Percentiles rank a stretch among this genome's conserved stretches.
These are phyloP conservation scores for Lichenostomus cassidix DNA, from an alignment of 2,113 vertebrate genomes.

Conservation along the genomic window DNA sequence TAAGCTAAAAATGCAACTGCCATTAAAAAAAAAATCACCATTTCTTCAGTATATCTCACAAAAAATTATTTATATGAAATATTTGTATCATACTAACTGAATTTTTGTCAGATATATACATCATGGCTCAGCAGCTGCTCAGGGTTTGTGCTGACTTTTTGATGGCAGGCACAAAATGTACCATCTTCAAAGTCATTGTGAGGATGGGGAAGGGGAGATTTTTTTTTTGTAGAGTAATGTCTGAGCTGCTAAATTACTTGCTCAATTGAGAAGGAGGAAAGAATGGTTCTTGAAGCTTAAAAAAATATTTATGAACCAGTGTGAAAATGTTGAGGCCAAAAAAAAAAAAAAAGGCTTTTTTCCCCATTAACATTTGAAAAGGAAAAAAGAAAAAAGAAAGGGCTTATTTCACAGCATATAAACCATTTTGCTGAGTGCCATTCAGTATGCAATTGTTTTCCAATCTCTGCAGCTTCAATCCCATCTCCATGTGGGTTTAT, in stretches of 20 bases:
- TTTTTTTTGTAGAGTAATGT: neutral
- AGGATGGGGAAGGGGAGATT: neutral
- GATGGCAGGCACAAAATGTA: neutral
- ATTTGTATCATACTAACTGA: neutral
- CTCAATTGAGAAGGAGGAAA: neutral
- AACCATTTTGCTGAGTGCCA: neutral
- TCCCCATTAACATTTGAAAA: neutral
- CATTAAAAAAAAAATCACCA: neutral
- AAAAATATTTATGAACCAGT: neutral
- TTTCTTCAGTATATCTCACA: neutral
- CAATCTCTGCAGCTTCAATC: neutral
- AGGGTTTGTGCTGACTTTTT: neutral
- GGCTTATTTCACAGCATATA: neutral
- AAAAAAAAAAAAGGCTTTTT: neutral
- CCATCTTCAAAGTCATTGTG: neutral
- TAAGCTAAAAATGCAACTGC: neutral
- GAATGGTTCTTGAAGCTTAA: neutral
- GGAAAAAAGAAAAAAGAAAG: neutral
- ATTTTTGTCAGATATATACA: neutral
- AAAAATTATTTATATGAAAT: neutral
- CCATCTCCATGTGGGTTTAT: neutral
- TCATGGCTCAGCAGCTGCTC: neutral
- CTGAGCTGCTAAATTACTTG: neutral
- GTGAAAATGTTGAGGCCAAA: neutral
- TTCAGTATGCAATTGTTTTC: neutral